Base-by-base conservation (phyloP, 2,888 invertebrate genomes). In the Villa cingulata region DNA sequence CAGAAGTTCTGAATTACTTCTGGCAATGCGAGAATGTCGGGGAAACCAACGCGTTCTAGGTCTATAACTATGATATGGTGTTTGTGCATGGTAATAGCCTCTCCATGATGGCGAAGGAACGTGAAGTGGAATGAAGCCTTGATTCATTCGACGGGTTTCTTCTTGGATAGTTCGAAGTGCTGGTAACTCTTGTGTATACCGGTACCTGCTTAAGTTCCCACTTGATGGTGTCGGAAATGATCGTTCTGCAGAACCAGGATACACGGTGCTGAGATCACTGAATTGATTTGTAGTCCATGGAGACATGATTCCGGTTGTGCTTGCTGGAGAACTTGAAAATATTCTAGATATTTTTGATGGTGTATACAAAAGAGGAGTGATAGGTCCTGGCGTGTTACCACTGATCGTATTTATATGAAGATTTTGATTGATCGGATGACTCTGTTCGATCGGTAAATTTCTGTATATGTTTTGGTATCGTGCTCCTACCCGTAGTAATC, bases 261-360 rank as follows among this genome's bases (percentile, higher is more conserved):
- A 78, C 51, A 90, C 89, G 39, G 88, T 88, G 70, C 89, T 89
- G 58, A 90, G 76, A 70, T 90, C 89, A 63, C 85, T 86, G 60
- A 86, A 83, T 18, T 59, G 58, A 71, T 87, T 86, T 52, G 81
- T 74, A 1, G 56, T 51, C 75, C 82, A 82, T 48, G 83, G 82
- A 4, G 81, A 75, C 63, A 77, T 74, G 41, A 74, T 61, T 57
- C 59, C 57, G 53, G 73, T 67, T 14, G 74, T 76, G 51, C 76
- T 77, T 65, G 79, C 78, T 38, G 82, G 80, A 5, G 83, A 80
- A 70, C 81, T 76, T 59, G 71, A 78, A 66, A 70, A 81, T 61
- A 82, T 76, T 64, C 70, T 68, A 1, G 75, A 75, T 4, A 64
- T 57, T 3, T 65, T 56, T 1, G 68, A 65, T 1, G 74, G 70